Conservation (phyloP, 2,888 invertebrate genomes). For the Agrochola macilenta region DNA sequence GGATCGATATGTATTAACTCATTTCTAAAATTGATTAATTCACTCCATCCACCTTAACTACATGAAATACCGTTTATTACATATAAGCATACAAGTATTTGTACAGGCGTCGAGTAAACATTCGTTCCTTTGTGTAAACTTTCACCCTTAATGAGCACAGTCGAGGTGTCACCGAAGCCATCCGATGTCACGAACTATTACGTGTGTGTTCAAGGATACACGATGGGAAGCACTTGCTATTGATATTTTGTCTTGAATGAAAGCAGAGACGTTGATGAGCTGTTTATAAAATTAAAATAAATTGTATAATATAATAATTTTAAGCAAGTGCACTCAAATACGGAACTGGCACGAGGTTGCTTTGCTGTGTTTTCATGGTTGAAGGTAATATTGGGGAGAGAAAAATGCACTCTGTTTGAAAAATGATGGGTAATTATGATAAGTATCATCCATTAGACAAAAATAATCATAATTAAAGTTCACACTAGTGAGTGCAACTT, state of each 20-base stretch:
- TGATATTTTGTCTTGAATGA: not conserved
- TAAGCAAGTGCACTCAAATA: too few species aligned
- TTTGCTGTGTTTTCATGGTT: too few species aligned
- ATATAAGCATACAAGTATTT: slow-evolving; percentile 60
- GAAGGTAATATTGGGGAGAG: not conserved
- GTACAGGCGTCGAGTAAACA: slow-evolving; percentile 69
- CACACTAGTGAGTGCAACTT: not conserved
- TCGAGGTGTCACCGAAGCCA: slow-evolving; percentile 72
- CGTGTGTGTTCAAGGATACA: slow-evolving; percentile 49
- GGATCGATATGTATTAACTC: not conserved
- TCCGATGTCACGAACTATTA: slow-evolving; percentile 66
- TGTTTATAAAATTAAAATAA: not conserved
- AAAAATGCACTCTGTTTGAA: not conserved
- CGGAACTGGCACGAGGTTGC: accelerated
- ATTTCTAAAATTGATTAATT: slow-evolving; percentile 21
- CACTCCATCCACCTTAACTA: not conserved
- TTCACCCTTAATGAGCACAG: slow-evolving; percentile 77
- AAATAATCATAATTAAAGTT: not conserved
- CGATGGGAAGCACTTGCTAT: slow-evolving; percentile 52
- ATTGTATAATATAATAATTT: too few species aligned
- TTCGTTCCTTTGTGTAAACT: slow-evolving; percentile 76
- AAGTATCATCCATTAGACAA: too few species aligned
- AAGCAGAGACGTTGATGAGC: accelerated
- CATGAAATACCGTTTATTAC: slow-evolving; percentile 51
- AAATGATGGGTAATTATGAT: not conserved